Percentiles rank a stretch among this genome's conserved stretches.
These are phyloP conservation scores for Heliconius ismenius DNA, from an alignment of 2,888 invertebrate species.

Conservation along the genomic window DNA sequence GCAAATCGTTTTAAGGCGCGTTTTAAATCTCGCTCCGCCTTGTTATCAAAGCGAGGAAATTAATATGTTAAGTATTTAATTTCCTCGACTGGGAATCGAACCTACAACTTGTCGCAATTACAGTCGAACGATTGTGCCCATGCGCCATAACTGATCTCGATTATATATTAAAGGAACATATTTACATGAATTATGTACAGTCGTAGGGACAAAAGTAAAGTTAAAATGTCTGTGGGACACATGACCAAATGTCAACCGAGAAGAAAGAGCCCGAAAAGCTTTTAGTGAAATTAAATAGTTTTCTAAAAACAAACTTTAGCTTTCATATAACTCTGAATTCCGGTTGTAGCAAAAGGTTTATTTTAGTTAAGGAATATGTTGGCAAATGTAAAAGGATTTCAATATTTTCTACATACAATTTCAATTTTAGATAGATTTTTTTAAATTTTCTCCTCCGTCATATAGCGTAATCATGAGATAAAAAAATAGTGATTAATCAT, in stretches of 20 bases:
- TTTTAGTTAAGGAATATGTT: constrained; percentile 4
- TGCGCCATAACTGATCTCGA: too few relatives aligned
- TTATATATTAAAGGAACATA: too few relatives aligned
- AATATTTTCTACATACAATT: background rate
- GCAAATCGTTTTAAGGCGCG: too few relatives aligned
- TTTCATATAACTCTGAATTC: constrained; percentile 2
- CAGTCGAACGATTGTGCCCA: too few relatives aligned
- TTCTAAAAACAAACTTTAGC: constrained; percentile 20
- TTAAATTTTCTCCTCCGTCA: background rate
- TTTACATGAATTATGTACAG: background rate
- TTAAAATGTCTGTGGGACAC: constrained; percentile 14
- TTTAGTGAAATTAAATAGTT: constrained; percentile 25
- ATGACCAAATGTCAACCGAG: constrained; percentile 18
- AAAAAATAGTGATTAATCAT: too few relatives aligned
- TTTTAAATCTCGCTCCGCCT: too few relatives aligned
- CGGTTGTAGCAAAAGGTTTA: constrained; percentile 14
- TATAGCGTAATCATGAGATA: rapidly evolving
- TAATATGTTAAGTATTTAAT: too few relatives aligned
- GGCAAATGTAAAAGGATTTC: constrained; percentile 8
- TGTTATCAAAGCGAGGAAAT: too few relatives aligned
- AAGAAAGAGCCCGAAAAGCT: constrained; percentile 20
- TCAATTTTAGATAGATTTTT: background rate
- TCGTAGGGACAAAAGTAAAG: background rate
- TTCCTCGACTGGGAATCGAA: too few relatives aligned
- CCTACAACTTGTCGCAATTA: too few relatives aligned